A percentile compares a stretch with the other conserved stretches of the same genome.
Conservation (phyloP, 2,797 vertebrate genomes). For the Carapus acus region DNA sequence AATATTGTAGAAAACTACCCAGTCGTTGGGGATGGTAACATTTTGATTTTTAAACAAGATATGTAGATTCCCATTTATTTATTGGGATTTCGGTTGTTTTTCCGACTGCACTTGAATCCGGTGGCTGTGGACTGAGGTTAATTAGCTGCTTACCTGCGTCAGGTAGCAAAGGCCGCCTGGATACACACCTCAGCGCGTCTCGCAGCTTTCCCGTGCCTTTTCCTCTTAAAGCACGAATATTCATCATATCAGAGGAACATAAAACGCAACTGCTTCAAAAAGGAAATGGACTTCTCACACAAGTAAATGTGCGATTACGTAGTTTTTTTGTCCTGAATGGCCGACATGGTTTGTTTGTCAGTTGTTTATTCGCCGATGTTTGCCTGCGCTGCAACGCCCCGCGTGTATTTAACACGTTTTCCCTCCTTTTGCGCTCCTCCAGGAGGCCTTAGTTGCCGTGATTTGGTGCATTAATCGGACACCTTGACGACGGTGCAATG, state of each 20-base stretch:
- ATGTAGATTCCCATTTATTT: rapidly evolving
- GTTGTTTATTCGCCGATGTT: too few species aligned
- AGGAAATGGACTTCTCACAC: too few species aligned
- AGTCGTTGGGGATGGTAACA: too few species aligned
- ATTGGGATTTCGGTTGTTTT: conserved; percentile 4
- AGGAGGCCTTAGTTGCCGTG: conserved; percentile 31
- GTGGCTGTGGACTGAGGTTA: conserved; percentile 11
- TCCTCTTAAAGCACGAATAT: conserved; percentile 14
- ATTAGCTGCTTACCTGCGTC: conserved; percentile 33
- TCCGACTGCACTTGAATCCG: conserved; percentile 22
- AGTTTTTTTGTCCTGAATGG: too few species aligned
- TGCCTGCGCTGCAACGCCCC: too few species aligned
- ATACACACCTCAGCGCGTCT: not conserved
- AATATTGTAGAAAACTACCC: not conserved
- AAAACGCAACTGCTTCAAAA: not conserved
- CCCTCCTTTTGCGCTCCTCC: conserved; percentile 10
- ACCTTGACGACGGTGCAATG: conserved; percentile 21
- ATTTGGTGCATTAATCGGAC: conserved; percentile 9
- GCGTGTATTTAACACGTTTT: not conserved
- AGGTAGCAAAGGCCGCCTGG: not conserved
- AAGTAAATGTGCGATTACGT: too few species aligned
- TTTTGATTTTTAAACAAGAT: not conserved
- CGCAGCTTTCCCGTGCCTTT: not conserved
- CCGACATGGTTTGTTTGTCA: too few species aligned
- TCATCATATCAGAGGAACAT: not conserved